Evolutionary conservation across 2,113 vertebrate genomes (phyloP).

Genomic region (Hydropotes inermis): DNA sequence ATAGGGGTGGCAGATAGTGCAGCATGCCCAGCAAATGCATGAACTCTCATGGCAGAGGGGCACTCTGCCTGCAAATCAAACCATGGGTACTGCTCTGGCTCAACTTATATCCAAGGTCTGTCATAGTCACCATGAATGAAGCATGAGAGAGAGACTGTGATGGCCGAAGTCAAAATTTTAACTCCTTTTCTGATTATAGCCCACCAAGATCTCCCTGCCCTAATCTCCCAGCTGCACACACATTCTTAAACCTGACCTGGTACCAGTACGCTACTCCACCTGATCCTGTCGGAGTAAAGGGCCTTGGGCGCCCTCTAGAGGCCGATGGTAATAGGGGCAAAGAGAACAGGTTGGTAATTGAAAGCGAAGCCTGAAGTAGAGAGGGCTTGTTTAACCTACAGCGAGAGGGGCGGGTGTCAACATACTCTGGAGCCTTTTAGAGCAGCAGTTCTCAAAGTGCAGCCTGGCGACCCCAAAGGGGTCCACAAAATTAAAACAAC

Average conservation of each 20-base stretch:
- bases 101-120: neutral
- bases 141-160: neutral
- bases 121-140: neutral
- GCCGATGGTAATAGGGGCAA: neutral
- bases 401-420: neutral
- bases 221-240: neutral
- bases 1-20: neutral
- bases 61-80: neutral
- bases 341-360: neutral
- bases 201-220: neutral
- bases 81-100: neutral
- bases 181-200: neutral
- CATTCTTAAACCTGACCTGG: neutral
- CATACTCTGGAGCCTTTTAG: neutral
- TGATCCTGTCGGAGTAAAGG: neutral
- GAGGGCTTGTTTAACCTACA: neutral
- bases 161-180: neutral
- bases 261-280: accelerated
- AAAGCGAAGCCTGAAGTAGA: neutral
- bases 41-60: neutral
- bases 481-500: neutral
- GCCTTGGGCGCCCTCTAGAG: neutral
- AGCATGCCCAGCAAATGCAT: neutral
- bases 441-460: neutral
- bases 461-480: neutral